These are phyloP conservation scores for Seira ritae DNA, from an alignment of 2,888 invertebrate genomes.

Conservation along the genomic window DNA sequence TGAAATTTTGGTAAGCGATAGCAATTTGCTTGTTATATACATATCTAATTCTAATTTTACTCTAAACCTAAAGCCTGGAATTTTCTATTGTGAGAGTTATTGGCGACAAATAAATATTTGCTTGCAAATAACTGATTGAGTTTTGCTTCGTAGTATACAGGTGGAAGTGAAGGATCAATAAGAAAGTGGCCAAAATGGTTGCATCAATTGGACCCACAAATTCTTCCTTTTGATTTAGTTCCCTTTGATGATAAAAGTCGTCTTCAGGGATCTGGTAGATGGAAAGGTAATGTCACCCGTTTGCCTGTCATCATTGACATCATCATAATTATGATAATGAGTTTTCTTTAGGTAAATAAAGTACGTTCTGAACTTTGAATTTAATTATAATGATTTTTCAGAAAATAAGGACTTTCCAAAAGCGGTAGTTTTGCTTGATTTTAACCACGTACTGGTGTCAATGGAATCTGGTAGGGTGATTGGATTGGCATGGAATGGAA, in stretches of 20 bases:
- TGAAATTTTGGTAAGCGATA: slow-evolving; percentile 57
- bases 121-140: no score
- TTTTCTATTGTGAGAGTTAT: no score
- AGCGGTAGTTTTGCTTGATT: slow-evolving; percentile 30
- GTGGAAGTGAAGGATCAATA: slow-evolving; percentile 61
- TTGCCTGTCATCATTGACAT: slow-evolving; percentile 4
- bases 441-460: slow-evolving; percentile 44
- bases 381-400: slow-evolving; percentile 18
- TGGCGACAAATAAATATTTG: no score
- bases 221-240: slow-evolving; percentile 42
- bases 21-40: not conserved
- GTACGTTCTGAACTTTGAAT: not conserved
- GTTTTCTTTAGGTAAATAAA: no score
- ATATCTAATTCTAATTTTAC: not conserved
- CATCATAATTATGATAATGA: no score
- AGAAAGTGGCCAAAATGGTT: slow-evolving; percentile 57
- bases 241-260: slow-evolving; percentile 17
- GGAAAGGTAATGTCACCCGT: slow-evolving; percentile 28
- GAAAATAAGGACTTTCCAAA: slow-evolving; percentile 60
- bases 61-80: no score
- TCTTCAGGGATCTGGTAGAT: slow-evolving; percentile 36
- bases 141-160: slow-evolving; percentile 59
- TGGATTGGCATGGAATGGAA: slow-evolving; percentile 31
- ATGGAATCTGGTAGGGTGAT: slow-evolving; percentile 58
- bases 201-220: slow-evolving; percentile 35